Base-by-base conservation (phyloP, 2,113 vertebrate species). In the Amphiprion ocellaris region DNA sequence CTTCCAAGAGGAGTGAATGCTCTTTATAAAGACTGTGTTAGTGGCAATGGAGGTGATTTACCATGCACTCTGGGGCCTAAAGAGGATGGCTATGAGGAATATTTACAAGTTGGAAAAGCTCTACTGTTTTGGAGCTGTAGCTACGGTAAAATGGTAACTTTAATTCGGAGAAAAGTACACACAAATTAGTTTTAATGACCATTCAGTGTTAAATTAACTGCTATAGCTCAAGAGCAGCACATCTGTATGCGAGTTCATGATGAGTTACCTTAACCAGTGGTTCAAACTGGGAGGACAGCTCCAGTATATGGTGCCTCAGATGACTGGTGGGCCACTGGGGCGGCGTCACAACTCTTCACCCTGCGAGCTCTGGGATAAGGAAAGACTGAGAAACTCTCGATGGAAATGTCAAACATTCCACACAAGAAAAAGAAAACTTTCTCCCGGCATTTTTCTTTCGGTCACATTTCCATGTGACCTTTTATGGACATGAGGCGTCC, bases 401-500 rank as follows among this genome's bases (percentile, higher is more conserved):
- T 82, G 69, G 83, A 78, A 61, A 79, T 39, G 8, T 84, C 83
- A 75, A 21, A 74, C 87, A 89, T 91, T 90, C 86, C 86, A 65
- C 55, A 39, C 2, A 58, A 9, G 0, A 60, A 50, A 70, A 81
- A 10, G 19, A n/a, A 52, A 52, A 52, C 52, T 10, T 53, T 59
- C 46, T 52, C 69, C 47, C 26, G 0, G 7, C 33, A 10, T 10
- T 66, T 67, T 68, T 63, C 59, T 74, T 58, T 58, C 21, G 19
- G 21, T 78, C 70, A 16, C 72, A 87, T 73, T 82, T 76, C 69
- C 41, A 60, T 30, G 52, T 60, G 60, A 69, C 89, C 90, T 89
- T 93, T 92, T 93, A 92, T 86, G 92, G 91, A 82, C 80, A 87
- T 59, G 0, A 19, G 84, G 77, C 14, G 39, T 87, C 60, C 56